phyloP scores from a whole-genome alignment of 2,888 invertebrate species.

The Heteropelma amictum region DNA sequence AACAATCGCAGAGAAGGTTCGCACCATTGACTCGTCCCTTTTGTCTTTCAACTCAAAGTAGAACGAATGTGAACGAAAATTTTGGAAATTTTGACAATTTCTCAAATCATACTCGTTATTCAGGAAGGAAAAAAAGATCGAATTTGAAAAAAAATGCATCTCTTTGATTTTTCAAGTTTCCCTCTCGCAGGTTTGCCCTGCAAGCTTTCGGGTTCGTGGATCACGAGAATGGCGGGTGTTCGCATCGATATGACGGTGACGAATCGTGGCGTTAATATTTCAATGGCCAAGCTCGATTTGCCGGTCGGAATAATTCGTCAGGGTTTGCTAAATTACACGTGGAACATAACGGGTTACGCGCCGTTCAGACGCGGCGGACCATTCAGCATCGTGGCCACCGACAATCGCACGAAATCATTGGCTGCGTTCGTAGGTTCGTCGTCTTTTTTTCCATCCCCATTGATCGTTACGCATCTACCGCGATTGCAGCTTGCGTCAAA shows the following conservation, averaged over 20 bases:
- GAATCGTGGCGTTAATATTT: constrained; percentile 63
- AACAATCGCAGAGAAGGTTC: constrained; percentile 65
- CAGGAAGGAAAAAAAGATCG: not conserved
- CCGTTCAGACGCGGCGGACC: constrained; percentile 67
- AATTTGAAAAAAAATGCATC: not conserved
- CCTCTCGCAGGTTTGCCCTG: constrained; percentile 56
- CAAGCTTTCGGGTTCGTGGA: constrained; percentile 68
- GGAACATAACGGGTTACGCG: constrained; percentile 66
- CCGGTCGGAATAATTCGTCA: constrained; percentile 51
- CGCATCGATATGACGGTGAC: constrained; percentile 65
- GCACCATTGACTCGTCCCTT: constrained; percentile 32
- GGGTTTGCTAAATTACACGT: constrained; percentile 63
- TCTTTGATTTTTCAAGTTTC: not conserved
- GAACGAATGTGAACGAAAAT: no score
- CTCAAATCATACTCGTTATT: no score
- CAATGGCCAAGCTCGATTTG: constrained; percentile 56
- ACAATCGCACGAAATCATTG: constrained; percentile 64
- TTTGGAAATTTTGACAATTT: no score
- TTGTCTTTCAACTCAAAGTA: no score
- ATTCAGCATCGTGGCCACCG: constrained; percentile 64
- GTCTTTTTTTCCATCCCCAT: no score
- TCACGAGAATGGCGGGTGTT: constrained; percentile 65
- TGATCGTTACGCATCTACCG: no score
- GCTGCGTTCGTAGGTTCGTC: constrained; percentile 66
- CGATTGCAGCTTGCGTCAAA: no score